Base-by-base conservation (phyloP, 2,888 invertebrate genomes). In the Amphipoea lucens region DNA sequence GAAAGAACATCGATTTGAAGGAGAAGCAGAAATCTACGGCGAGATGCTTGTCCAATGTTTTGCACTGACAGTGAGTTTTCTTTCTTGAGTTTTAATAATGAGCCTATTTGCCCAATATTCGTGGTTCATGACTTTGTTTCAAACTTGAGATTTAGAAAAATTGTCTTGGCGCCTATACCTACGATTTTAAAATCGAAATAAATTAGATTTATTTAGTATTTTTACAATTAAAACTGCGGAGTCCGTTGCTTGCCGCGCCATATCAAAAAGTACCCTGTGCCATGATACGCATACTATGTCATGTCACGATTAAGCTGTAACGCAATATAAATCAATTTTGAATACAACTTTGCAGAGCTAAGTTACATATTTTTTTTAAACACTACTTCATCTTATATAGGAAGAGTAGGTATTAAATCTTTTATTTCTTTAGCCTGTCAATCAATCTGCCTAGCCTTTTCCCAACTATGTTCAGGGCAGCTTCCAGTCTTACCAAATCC, bases 21-120 rank as follows among this genome's bases (percentile, higher is more conserved):
- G 89, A 9, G 88, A 90, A 3, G 45, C 65, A 0, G 94, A 94
- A 91, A 87, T 93, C 20, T 96, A 94, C 73, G 96, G 94, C 0
- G 90, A 93, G 73, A 95, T 96, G 94, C 84, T 96, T 3, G 86
- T 89, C 3, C 90, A 95, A 76, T 96, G 95, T 88, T 96, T 95
- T 88, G 87, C 89, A 20, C 85, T 96, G 42, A 80, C 91, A 81
- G 96, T 96, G 86, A 94, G 94, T 79, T 71, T 75, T 76, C 71
- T 77, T 83, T 81, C 72, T 70, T n/a, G 67, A 29, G 75, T 76
- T 80, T 62, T 84, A 76, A 66, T 77, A 68, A 87, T 17, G 40
- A 83, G 88, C 40, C 81, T 84, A 88, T 89, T 83, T 77, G 82
- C 87, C 77, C 83, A 85, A 77, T 63, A 71, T 81, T 74, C 66